Conservation (phyloP, 1,140 invertebrate genomes). For the Fopius arisanus region DNA sequence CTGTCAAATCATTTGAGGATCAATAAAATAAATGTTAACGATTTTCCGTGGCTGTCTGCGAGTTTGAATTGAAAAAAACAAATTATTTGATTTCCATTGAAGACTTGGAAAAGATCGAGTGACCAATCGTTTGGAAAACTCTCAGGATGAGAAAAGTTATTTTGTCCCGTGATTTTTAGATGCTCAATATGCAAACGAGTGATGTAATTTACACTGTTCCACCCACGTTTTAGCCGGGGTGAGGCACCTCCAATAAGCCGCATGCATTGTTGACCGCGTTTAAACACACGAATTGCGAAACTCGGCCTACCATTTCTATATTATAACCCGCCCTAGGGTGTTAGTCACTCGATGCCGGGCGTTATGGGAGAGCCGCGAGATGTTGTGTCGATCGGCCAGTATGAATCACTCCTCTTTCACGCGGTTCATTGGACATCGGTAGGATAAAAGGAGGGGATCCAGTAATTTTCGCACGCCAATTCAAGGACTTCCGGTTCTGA, state of each 20-base stretch:
- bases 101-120: too few relatives aligned
- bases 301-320: slow-evolving; percentile 11
- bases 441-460: neutral
- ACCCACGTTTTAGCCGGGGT: neutral
- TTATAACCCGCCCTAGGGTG: neutral
- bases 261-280: slow-evolving; percentile 5
- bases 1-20: too few relatives aligned
- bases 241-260: neutral
- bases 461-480: neutral
- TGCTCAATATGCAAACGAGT: neutral
- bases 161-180: neutral
- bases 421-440: neutral
- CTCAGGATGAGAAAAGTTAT: too few relatives aligned
- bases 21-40: too few relatives aligned
- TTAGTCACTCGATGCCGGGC: slow-evolving; percentile 1
- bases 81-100: neutral
- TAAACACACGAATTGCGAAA: slow-evolving; percentile 11
- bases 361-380: slow-evolving; percentile 12
- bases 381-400: neutral
- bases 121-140: too few relatives aligned
- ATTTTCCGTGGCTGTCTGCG: too few relatives aligned
- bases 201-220: slow-evolving; percentile 1
- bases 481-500: slow-evolving; percentile 9
- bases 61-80: too few relatives aligned
- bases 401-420: slow-evolving; percentile 9